phyloP scores from a whole-genome alignment of 2,888 invertebrate genomes.

The Lithosia quadra region DNA sequence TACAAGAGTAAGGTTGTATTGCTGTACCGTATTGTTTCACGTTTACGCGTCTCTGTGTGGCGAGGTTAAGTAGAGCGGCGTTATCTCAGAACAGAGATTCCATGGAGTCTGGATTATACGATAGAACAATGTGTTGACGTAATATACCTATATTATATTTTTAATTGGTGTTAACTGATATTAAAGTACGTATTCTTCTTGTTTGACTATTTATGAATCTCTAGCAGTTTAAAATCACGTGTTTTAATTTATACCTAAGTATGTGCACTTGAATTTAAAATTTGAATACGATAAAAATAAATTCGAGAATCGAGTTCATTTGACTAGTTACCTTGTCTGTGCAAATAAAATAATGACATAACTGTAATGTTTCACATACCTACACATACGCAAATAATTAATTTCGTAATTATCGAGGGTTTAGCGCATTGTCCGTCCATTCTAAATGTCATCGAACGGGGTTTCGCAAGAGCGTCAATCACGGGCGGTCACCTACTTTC shows the following conservation, averaged over 20 bases:
- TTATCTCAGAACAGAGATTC: constrained; percentile 85
- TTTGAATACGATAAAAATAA: constrained; percentile 3
- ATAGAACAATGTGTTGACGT: constrained; percentile 58
- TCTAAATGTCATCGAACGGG: constrained; percentile 86
- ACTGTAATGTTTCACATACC: constrained; percentile 35
- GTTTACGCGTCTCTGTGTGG: constrained; percentile 85
- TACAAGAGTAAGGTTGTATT: constrained; percentile 75
- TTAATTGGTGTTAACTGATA: constrained; percentile 26
- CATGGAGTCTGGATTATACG: constrained; percentile 77
- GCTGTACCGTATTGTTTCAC: constrained; percentile 87
- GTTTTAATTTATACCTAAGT: not conserved
- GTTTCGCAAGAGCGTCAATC: constrained; percentile 86
- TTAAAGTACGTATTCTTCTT: constrained; percentile 7
- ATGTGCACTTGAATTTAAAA: not conserved
- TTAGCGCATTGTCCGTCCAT: constrained; percentile 80
- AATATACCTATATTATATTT: constrained; percentile 26
- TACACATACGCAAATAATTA: constrained; percentile 56
- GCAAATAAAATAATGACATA: constrained; percentile 45
- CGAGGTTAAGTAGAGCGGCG: constrained; percentile 87
- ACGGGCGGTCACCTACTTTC: constrained; percentile 87
- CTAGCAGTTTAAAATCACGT: not conserved
- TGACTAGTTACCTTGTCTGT: not conserved
- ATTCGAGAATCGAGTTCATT: not conserved
- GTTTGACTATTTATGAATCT: not conserved
- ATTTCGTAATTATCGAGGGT: constrained; percentile 80